phyloP scores from a whole-genome alignment of 35 echinoderm and acorn worm genomes.

The Diadema setosum region DNA sequence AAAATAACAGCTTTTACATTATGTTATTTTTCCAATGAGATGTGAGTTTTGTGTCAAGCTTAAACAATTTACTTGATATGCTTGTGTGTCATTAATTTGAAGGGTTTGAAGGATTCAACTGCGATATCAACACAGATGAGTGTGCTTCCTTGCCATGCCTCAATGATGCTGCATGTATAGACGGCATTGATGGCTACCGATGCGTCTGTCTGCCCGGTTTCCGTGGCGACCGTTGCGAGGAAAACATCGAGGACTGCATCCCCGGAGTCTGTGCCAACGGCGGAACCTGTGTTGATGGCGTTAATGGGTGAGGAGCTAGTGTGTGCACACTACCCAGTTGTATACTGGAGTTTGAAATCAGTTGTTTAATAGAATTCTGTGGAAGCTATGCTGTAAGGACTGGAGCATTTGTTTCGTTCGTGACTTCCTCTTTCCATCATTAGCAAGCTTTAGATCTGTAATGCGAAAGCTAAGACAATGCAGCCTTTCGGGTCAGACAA shows the following conservation, averaged over 20 bases:
- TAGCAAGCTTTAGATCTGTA: too few species aligned
- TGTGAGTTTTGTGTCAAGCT: too few species aligned
- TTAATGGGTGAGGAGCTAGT: conserved; percentile 2
- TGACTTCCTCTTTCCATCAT: too few species aligned
- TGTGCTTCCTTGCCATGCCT: conserved; percentile 38
- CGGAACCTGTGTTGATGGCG: conserved; percentile 50
- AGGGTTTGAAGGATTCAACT: conserved; percentile 72
- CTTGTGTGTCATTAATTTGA: neutral
- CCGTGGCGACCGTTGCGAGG: conserved; percentile 51
- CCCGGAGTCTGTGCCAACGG: conserved; percentile 41
- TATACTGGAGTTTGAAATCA: too few species aligned
- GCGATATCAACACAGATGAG: conserved; percentile 67
- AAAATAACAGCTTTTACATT: too few species aligned
- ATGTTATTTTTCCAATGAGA: too few species aligned
- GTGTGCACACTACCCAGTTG: too few species aligned
- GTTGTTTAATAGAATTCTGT: too few species aligned
- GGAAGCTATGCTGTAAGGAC: too few species aligned
- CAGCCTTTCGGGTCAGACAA: too few species aligned
- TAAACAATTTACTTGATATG: neutral
- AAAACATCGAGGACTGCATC: conserved; percentile 65
- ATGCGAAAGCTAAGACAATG: too few species aligned
- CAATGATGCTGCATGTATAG: conserved; percentile 47
- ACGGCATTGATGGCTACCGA: conserved; percentile 25
- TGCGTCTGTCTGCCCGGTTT: conserved; percentile 63
- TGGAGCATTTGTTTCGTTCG: too few species aligned